phyloP scores from a whole-genome alignment of 2,888 invertebrate species.

The Cephus runcator region DNA sequence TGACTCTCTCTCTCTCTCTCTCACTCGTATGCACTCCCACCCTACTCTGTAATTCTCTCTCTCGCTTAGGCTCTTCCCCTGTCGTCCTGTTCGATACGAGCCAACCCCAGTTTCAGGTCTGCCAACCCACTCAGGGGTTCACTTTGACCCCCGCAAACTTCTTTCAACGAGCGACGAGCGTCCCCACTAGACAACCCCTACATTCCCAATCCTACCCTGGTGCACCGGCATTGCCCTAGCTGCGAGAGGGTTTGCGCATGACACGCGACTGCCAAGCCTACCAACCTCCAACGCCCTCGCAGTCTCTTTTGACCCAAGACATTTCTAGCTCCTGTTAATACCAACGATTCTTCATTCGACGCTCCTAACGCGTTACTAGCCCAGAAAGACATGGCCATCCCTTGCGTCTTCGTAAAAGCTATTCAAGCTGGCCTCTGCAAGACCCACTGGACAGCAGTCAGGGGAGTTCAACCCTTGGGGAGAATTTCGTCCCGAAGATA shows the following conservation, averaged over 20 bases:
- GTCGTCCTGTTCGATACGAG: background rate
- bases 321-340: background rate
- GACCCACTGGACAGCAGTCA: background rate
- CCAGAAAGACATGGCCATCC: background rate
- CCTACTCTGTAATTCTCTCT: background rate
- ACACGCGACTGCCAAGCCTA: background rate
- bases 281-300: background rate
- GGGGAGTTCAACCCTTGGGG: background rate
- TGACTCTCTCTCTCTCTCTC: background rate
- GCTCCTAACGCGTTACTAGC: background rate
- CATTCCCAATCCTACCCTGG: background rate
- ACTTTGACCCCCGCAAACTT: background rate
- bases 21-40: background rate
- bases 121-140: constrained; percentile 3
- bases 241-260: background rate
- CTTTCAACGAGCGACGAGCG: background rate
- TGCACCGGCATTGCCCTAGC: background rate
- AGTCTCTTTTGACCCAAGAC: background rate
- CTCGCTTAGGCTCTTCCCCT: constrained; percentile 11
- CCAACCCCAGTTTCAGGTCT: constrained; percentile 1
- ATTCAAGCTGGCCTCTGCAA: background rate
- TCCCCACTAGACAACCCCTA: background rate
- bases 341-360: background rate
- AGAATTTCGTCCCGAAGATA: background rate
- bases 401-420: background rate